These are phyloP conservation scores for Amphiduros pacificus DNA, from an alignment of 2,888 invertebrate species.

Conservation along the genomic window DNA sequence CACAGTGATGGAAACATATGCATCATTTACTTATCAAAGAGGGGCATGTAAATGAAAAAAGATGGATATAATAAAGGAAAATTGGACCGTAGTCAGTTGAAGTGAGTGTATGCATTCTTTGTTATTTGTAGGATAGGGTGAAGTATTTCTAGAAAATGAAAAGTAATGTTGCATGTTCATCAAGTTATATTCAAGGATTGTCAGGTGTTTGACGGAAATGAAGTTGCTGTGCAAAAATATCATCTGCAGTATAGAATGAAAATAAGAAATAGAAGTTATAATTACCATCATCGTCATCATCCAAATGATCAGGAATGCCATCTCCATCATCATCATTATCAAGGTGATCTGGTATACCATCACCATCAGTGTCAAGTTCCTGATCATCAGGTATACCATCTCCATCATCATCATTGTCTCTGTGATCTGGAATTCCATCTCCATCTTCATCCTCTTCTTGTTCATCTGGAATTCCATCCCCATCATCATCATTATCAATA, in stretches of 20 bases:
- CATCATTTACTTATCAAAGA: too few species aligned
- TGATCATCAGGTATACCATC: constrained; percentile 37
- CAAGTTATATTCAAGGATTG: not conserved
- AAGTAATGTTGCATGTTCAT: constrained; percentile 20
- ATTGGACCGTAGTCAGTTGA: too few species aligned
- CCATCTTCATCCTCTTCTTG: constrained; percentile 29
- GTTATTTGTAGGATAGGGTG: too few species aligned
- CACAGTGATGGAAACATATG: too few species aligned
- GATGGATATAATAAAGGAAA: too few species aligned
- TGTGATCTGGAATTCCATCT: constrained; percentile 36
- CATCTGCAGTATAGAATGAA: constrained; percentile 27
- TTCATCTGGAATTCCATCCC: constrained; percentile 21
- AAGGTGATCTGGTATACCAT: constrained; percentile 47
- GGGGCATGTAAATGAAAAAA: too few species aligned
- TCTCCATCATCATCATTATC: constrained; percentile 31
- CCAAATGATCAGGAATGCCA: constrained; percentile 33
- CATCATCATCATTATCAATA: constrained; percentile 25
- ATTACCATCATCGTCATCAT: constrained; percentile 33
- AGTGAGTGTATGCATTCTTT: too few species aligned
- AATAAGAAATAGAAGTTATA: too few species aligned
- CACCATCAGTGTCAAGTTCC: constrained; percentile 32
- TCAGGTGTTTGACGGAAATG: constrained; percentile 39
- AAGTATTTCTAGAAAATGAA: too few species aligned
- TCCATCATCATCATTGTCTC: constrained; percentile 33
- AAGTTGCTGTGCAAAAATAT: constrained; percentile 33